These are phyloP conservation scores for Seladonia tumulorum DNA, from an alignment of 2,888 invertebrate genomes.

Conservation along the genomic window DNA sequence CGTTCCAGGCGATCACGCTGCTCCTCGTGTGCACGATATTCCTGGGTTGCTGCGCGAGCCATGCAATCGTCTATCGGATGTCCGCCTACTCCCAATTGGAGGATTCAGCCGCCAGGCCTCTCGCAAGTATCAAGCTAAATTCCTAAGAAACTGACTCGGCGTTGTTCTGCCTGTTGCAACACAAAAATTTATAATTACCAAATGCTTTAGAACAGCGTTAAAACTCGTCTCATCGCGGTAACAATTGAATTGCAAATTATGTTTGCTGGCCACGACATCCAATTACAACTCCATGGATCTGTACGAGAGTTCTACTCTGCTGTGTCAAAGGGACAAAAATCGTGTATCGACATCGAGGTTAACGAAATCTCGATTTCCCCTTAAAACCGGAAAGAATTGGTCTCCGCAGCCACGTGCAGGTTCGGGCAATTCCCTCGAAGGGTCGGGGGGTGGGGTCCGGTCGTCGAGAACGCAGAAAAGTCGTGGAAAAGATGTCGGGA, in stretches of 20 bases:
- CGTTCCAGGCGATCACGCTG: constrained; percentile 53
- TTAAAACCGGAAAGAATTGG: not conserved
- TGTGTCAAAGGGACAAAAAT: not conserved
- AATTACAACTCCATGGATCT: no score
- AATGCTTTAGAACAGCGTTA: no score
- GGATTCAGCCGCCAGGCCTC: constrained; percentile 12
- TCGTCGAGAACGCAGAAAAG: not conserved
- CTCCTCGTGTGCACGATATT: constrained; percentile 57
- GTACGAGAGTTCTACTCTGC: not conserved
- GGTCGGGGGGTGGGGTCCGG: not conserved
- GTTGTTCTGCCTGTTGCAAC: not conserved
- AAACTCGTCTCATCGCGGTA: no score
- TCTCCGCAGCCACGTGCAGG: not conserved
- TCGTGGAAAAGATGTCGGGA: not conserved
- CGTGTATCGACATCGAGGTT: not conserved
- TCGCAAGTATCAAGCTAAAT: constrained; percentile 54
- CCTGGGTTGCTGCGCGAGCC: constrained; percentile 53
- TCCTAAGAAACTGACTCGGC: constrained; percentile 12
- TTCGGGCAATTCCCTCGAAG: not conserved
- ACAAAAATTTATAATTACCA: no score
- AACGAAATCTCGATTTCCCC: not conserved
- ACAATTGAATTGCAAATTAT: no score
- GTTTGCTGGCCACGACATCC: no score
- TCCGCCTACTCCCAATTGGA: constrained; percentile 46
- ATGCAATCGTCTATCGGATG: constrained; percentile 64